Conservation (phyloP, 1,140 invertebrate genomes). For the Leptinotarsa defecta region DNA sequence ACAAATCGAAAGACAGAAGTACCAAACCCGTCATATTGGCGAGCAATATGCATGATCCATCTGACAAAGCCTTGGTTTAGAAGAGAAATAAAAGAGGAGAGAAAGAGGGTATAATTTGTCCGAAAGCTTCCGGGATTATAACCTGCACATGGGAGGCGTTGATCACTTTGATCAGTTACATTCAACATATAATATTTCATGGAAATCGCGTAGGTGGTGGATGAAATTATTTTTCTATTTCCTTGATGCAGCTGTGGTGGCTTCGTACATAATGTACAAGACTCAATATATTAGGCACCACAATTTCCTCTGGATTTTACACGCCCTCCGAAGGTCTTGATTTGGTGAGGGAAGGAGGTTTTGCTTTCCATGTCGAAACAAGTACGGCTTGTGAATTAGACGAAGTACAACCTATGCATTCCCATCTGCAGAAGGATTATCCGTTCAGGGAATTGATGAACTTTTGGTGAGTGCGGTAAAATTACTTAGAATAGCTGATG, state of each 20-base stretch:
- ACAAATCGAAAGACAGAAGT: constrained; percentile 33
- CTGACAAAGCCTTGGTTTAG: neutral
- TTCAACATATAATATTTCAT: constrained; percentile 28
- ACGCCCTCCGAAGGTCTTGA: constrained; percentile 38
- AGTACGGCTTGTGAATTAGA: constrained; percentile 48
- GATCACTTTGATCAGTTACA: constrained; percentile 40
- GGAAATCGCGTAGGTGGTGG: constrained; percentile 32
- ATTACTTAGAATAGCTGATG: no score
- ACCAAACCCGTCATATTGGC: constrained; percentile 25
- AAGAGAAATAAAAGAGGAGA: constrained; percentile 10
- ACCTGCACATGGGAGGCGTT: constrained; percentile 43
- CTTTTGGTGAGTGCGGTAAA: constrained; percentile 42
- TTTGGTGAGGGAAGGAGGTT: constrained; percentile 43
- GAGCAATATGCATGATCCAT: constrained; percentile 23
- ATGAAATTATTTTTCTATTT: constrained; percentile 29
- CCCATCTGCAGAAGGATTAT: constrained; percentile 45
- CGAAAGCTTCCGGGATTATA: constrained; percentile 36
- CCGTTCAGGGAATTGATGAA: constrained; percentile 46
- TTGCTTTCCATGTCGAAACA: constrained; percentile 48
- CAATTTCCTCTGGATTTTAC: constrained; percentile 37
- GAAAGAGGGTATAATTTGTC: constrained; percentile 30
- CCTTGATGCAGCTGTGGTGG: constrained; percentile 28
- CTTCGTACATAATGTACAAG: constrained; percentile 15
- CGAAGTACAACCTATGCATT: constrained; percentile 46
- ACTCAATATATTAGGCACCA: constrained; percentile 6